A percentile compares a stretch with the other conserved stretches of the same genome.
These are phyloP conservation scores for Mactromeris polynyma DNA, from an alignment of 2,888 invertebrate genomes.

Conservation along the genomic window DNA sequence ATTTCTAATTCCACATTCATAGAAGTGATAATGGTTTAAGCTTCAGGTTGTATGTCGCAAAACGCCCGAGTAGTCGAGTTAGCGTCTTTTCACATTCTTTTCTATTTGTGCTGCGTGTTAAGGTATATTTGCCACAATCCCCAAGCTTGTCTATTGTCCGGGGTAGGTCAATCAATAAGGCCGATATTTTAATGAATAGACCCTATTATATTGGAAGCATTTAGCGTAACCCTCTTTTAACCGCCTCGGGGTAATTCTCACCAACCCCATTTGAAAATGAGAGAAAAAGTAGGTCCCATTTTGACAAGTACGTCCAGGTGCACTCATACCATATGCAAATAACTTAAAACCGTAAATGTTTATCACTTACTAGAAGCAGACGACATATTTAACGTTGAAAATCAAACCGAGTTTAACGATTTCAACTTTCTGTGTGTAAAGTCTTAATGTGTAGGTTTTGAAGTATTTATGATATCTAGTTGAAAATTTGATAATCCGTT, in stretches of 20 bases:
- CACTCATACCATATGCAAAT: neutral
- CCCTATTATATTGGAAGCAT: neutral
- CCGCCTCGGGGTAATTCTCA: neutral
- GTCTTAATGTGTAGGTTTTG: constrained; percentile 4
- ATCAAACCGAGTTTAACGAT: constrained; percentile 32
- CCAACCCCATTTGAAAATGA: neutral
- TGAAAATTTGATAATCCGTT: constrained; percentile 55
- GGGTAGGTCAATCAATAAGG: constrained; percentile 34
- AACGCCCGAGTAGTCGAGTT: neutral
- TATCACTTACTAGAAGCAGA: constrained; percentile 16
- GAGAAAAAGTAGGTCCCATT: neutral
- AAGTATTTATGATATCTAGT: constrained; percentile 39
- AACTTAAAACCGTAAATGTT: neutral
- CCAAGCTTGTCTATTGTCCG: constrained; percentile 26
- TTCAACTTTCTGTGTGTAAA: constrained; percentile 25
- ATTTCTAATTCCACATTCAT: too few relatives aligned
- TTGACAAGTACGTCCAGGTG: neutral
- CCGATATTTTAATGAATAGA: constrained; percentile 30
- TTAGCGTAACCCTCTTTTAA: neutral
- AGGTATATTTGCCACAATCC: neutral
- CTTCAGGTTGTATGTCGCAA: too few relatives aligned
- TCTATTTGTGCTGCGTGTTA: neutral
- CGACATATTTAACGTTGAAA: neutral
- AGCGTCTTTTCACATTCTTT: neutral
- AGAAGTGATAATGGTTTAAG: too few relatives aligned